Evolutionary conservation across 1,140 invertebrate species (phyloP), one percentile per base, ranked within the genome.

Genomic region (Vanessa tameamea): DNA sequence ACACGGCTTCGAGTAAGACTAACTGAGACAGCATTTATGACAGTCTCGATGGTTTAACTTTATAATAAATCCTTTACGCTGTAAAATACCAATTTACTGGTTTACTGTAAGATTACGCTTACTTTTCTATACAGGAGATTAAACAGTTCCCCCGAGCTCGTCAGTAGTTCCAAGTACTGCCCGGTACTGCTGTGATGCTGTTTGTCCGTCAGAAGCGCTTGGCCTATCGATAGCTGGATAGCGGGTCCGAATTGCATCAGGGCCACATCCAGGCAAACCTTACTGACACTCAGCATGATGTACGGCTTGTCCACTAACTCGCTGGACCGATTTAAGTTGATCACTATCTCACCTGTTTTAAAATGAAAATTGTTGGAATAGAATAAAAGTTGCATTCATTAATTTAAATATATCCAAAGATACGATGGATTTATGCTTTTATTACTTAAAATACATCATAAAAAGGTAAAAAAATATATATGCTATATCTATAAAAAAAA

Each of bases 171-270:
- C 55, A 97, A 87, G 83, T 97, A 97, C 84, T 97, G 96, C 86
- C 96, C 97, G 57, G 95, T 95, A 65, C 94, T 90, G 43, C 95
- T 95, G 75, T 95, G 95, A 82, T 97, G 96, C 70, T 97, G 94
- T 88, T 97, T 97, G 85, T 98, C 97, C 2, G 96, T 95, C n/a
- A 97, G 87, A 79, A 96, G 93, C 65, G 97, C 92, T 16, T 94
- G 94, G 15, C 95, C 95, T 1, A 97, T 87, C 26, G 95, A 95
- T 55, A 96, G 94, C 87, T 97, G 96, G 20, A 97, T 90, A 0
- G 96, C 96, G 13, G 96, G 95, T 0, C 97, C 97, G 82, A 95
- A 97, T 79, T 95, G 95, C 95, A 97, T 97, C 47, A 96, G 87
- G 0, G 96, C 96, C 51, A 95, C 93, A 86, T 97, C 97, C 13